Evolutionary conservation across 2,797 vertebrate genomes (phyloP), one percentile per base, ranked within the genome.

Genomic region (Arctocebus calabarensis): DNA sequence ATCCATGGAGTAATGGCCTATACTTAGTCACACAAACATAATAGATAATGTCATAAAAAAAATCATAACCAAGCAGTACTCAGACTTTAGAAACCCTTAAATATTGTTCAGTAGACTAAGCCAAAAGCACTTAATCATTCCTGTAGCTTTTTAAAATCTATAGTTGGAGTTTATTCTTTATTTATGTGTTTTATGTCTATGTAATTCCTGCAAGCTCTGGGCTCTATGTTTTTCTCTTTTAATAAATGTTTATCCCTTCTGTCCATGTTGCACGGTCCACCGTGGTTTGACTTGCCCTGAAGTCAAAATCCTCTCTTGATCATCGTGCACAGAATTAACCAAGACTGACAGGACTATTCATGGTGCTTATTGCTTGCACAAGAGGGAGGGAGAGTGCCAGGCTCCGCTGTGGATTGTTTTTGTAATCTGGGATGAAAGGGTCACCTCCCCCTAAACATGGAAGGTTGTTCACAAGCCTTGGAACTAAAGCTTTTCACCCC

Each of bases 291-390:
- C 93, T 93, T 97, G 71, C 92, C 96, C 96, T 75, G 55, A 66
- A 97, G 96, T 96, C 87, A 96, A 94, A 96, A 91, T 70, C 37
- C 79, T 88, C 70, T 93, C 52, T 96, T 88, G 87, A 96, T 97
- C 84, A 68, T 20, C 89, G 78, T 90, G 61, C 78, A 71, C 59
- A 92, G 90, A 96, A 95, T 96, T 98, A 97, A 98, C 98, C 84
- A 84, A 93, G 86, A 91, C 64, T 59, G 88, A 96, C 96, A 95
- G 81, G 83, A 71, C 73, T 95, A 62, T 74, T 82, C 88, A 94
- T 82, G 86, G 79, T 92, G 92, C 70, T 93, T 68, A 45, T 62
- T 0, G 0, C 57, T 94, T 91, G 86, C 57, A 70, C 45, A 94
- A 88, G 45, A 91, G 59, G 79, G 59, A 94, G 52, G 48, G 84